Conservation (phyloP, 2,888 invertebrate genomes). For the Brachypalpus laphriformis region DNA sequence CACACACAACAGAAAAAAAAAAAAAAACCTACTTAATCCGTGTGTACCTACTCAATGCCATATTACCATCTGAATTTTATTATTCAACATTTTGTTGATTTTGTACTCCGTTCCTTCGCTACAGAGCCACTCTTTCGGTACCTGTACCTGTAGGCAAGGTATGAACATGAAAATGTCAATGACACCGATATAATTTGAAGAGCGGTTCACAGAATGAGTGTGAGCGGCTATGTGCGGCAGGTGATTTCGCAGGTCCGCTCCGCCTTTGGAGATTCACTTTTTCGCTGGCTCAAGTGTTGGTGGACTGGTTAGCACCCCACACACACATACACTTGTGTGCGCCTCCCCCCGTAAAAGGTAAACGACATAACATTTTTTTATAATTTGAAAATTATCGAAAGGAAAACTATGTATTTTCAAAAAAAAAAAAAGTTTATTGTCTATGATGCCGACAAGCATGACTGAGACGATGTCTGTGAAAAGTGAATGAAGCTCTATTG, state of each 20-base stretch:
- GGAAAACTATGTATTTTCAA: conserved; percentile 23
- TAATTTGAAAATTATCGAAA: conserved; percentile 39
- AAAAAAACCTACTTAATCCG: background rate
- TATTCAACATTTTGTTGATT: conserved; percentile 67
- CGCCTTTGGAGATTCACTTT: conserved; percentile 62
- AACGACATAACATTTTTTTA: conserved; percentile 19
- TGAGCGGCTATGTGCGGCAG: conserved; percentile 3
- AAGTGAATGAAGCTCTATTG: conserved; percentile 52
- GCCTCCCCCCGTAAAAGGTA: conserved; percentile 3
- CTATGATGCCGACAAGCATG: background rate
- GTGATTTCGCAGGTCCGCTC: conserved; percentile 56
- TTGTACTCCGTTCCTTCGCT: conserved; percentile 32
- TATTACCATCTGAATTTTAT: conserved; percentile 67
- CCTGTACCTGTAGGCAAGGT: background rate
- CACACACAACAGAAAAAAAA: conserved; percentile 1
- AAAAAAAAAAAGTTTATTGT: conserved; percentile 6
- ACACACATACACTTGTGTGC: conserved; percentile 11
- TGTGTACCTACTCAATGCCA: conserved; percentile 56
- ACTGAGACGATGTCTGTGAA: conserved; percentile 17
- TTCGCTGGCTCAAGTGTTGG: conserved; percentile 31
- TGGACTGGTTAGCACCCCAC: conserved; percentile 35
- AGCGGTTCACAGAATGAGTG: conserved; percentile 8
- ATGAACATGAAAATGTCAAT: conserved; percentile 65
- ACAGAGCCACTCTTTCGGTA: conserved; percentile 26
- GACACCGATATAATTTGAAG: conserved; percentile 58